Evolutionary conservation across 2,113 vertebrate species (phyloP), one percentile per base, ranked within the genome.

Genomic region (Nicator chloris): DNA sequence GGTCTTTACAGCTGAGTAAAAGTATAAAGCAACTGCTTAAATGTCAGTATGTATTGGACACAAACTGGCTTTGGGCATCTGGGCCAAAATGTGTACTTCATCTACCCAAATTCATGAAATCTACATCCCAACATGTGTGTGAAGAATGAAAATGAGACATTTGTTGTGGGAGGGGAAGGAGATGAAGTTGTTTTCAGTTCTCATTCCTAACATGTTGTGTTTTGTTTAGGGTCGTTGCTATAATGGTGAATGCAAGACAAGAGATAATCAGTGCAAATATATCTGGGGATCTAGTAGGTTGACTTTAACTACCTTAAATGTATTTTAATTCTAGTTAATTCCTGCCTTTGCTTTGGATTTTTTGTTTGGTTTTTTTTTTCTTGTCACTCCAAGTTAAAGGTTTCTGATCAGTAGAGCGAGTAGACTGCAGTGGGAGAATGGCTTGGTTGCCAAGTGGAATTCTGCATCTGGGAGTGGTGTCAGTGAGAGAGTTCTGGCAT

Each of bases 261-360:
- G 99, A 97, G 99, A 99, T 90, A 99, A 98, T 98, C 99, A 99
- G 87, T 99, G 99, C 97, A 99, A 98, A 98, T 99, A 99, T 96
- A 98, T 99, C 97, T 99, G 99, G 99, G 99, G 99, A 71, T 95
- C 98, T 96, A 99, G 99, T 99, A 98, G 97, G 99, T 98, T 59
- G 39, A 30, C 24, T 11, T 70, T 69, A 85, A 75, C 31, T 79
- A 49, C 63, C 24, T 85, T 92, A 76, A 91, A 70, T 70, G 16
- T 93, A 15, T 85, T 92, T 86, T 92, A 30, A 87, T 95, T 82
- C 50, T 42, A 6, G 9, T 69, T 82, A 6, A 7, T 70, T 90
- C 27, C 33, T 75, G 57, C 9, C 31, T 84, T 86, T 78, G 20
- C 77, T 86, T 83, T 81, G 20, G 59, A 28, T 50, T 93, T 54